phyloP scores from a whole-genome alignment of 2,113 vertebrate species.

The Misgurnus anguillicaudatus region DNA sequence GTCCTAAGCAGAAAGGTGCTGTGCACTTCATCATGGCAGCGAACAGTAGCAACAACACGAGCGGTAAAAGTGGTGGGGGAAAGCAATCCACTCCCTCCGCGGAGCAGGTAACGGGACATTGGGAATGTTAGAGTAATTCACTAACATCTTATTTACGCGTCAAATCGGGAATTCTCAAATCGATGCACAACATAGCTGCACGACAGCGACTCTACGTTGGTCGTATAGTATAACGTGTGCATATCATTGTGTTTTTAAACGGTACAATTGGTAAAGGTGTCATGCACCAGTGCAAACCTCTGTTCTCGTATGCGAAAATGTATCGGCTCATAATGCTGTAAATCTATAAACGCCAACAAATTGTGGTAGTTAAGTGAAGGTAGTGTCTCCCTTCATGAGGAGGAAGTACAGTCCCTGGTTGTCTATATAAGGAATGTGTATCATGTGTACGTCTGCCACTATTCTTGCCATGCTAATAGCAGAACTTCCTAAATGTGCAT shows the following conservation, averaged over 20 bases:
- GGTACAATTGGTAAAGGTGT: too few relatives aligned
- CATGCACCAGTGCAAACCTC: background rate
- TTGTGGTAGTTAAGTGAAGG: too few relatives aligned
- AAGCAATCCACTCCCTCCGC: constrained; percentile 72
- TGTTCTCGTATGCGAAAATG: background rate
- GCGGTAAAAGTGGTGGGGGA: constrained; percentile 63
- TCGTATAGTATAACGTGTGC: too few relatives aligned
- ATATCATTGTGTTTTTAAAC: too few relatives aligned
- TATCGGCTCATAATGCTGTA: background rate
- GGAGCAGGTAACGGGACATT: constrained; percentile 67
- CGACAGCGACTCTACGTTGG: background rate
- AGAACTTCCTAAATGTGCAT: background rate
- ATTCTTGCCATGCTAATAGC: background rate
- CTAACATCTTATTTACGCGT: rapidly evolving
- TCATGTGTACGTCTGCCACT: constrained; percentile 1
- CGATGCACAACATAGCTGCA: background rate
- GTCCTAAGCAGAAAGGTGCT: constrained; percentile 42
- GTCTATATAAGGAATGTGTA: background rate
- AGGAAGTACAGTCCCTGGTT: background rate
- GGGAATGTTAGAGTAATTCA: rapidly evolving
- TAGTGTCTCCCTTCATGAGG: background rate
- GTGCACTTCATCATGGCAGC: constrained; percentile 75
- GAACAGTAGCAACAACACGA: constrained; percentile 74
- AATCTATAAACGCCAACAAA: background rate
- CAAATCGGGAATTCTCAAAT: background rate